Conservation (phyloP, 2,888 invertebrate species). For the Nemotelus pantherinus region DNA sequence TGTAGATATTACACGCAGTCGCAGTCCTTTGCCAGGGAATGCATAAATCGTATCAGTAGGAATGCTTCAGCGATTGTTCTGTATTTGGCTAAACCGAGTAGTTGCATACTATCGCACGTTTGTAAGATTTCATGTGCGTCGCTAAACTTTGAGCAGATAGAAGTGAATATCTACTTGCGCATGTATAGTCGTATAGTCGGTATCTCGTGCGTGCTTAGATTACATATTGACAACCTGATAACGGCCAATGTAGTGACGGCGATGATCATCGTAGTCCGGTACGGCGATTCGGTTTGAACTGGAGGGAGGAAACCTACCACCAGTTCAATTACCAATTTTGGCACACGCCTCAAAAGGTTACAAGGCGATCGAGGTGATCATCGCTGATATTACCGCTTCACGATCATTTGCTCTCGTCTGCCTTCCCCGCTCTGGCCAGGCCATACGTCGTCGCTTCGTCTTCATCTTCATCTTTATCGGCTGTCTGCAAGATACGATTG, state of each 20-base stretch:
- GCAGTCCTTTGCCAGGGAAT: conserved; percentile 23
- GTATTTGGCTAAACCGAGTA: conserved; percentile 52
- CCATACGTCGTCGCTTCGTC: neutral
- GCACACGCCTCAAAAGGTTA: conserved; percentile 53
- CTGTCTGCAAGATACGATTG: neutral
- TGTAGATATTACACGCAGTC: conserved; percentile 14
- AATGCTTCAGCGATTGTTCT: conserved; percentile 51
- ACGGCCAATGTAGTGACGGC: conserved; percentile 21
- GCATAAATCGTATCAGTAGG: conserved; percentile 29
- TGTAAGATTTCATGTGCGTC: neutral
- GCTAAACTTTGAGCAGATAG: neutral
- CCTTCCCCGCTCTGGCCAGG: neutral
- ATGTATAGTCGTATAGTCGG: too few relatives aligned
- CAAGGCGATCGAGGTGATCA: conserved; percentile 43
- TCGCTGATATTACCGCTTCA: conserved; percentile 19
- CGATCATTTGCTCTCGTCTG: conserved; percentile 1
- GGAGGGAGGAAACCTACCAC: conserved; percentile 47
- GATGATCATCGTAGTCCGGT: neutral
- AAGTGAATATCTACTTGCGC: too few relatives aligned
- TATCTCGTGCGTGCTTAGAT: conserved; percentile 1
- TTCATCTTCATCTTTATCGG: neutral
- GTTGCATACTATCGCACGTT: conserved; percentile 33
- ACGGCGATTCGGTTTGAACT: conserved; percentile 5
- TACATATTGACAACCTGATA: conserved; percentile 9
- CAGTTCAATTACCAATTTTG: conserved; percentile 53